Percentiles rank a stretch among this genome's conserved stretches.
Evolutionary conservation across 2,888 invertebrate genomes (phyloP).

Genomic region (Esperia sulphurella): DNA sequence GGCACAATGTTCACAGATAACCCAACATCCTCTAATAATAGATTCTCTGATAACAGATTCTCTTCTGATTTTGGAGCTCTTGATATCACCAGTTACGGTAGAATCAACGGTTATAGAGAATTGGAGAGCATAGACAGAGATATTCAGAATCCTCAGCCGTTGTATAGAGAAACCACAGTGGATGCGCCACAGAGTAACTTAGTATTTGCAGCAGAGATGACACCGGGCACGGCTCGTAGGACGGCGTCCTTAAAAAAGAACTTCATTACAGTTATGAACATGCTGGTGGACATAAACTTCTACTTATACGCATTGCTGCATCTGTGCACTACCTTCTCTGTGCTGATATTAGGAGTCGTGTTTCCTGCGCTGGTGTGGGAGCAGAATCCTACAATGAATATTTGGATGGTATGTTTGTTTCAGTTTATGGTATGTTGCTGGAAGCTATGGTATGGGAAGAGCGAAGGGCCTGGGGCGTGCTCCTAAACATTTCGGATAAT

Average conservation of each 20-base stretch:
- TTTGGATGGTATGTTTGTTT: conserved; percentile 61
- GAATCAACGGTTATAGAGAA: conserved; percentile 58
- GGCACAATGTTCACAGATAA: conserved; percentile 16
- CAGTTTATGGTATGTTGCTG: no score
- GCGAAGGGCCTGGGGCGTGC: no score
- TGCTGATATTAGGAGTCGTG: conserved; percentile 69
- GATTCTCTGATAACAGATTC: conserved; percentile 44
- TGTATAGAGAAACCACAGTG: conserved; percentile 77
- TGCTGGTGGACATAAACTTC: conserved; percentile 69
- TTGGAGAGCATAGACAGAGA: conserved; percentile 62
- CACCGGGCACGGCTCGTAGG: conserved; percentile 60
- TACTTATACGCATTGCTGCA: conserved; percentile 77
- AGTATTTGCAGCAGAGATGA: conserved; percentile 55
- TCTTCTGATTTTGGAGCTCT: conserved; percentile 57
- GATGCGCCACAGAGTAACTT: conserved; percentile 56
- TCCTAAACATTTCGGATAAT: no score
- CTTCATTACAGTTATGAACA: conserved; percentile 60
- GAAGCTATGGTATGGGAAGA: no score
- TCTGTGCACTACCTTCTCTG: conserved; percentile 74
- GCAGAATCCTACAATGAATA: conserved; percentile 56
- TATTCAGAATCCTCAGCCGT: conserved; percentile 63
- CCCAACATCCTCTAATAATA: conserved; percentile 9
- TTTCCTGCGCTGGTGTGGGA: conserved; percentile 77
- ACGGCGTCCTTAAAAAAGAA: conserved; percentile 68
- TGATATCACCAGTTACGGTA: conserved; percentile 43